Evolutionary conservation across 2,797 vertebrate genomes (phyloP).

Genomic region (Trichosurus vulpecula): DNA sequence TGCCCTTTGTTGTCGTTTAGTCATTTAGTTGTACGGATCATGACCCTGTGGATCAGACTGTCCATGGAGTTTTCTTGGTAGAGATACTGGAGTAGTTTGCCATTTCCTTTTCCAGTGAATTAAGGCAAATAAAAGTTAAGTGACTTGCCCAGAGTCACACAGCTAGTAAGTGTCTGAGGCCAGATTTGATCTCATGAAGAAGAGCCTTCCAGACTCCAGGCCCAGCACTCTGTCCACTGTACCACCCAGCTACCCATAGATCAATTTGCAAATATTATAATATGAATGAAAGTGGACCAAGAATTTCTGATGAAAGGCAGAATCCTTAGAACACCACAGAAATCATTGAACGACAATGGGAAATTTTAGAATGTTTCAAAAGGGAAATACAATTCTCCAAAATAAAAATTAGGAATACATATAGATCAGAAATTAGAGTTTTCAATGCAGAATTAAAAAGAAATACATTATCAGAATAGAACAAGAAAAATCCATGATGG

Average conservation of each 20-base stretch:
- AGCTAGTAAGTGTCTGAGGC: not conserved
- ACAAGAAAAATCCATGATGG: too few relatives aligned
- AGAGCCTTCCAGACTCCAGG: not conserved
- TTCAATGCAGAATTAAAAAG: too few relatives aligned
- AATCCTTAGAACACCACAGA: too few relatives aligned
- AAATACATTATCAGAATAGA: too few relatives aligned
- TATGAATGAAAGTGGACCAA: too few relatives aligned
- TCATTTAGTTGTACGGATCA: not conserved
- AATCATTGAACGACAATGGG: too few relatives aligned
- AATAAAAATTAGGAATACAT: too few relatives aligned
- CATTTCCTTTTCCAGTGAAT: not conserved
- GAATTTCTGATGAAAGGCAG: too few relatives aligned
- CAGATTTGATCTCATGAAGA: not conserved
- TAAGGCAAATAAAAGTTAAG: not conserved
- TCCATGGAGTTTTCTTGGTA: not conserved
- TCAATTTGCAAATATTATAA: too few relatives aligned
- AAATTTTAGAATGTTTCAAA: too few relatives aligned
- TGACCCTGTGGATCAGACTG: not conserved
- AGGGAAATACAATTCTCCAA: too few relatives aligned
- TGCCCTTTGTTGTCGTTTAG: not conserved
- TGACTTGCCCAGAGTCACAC: not conserved
- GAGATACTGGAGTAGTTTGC: not conserved
- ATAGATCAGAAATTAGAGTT: too few relatives aligned
- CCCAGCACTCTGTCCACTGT: not conserved
- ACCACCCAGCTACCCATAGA: not conserved